phyloP scores from a whole-genome alignment of 2,113 vertebrate genomes.

The Pyxicephalus adspersus region DNA sequence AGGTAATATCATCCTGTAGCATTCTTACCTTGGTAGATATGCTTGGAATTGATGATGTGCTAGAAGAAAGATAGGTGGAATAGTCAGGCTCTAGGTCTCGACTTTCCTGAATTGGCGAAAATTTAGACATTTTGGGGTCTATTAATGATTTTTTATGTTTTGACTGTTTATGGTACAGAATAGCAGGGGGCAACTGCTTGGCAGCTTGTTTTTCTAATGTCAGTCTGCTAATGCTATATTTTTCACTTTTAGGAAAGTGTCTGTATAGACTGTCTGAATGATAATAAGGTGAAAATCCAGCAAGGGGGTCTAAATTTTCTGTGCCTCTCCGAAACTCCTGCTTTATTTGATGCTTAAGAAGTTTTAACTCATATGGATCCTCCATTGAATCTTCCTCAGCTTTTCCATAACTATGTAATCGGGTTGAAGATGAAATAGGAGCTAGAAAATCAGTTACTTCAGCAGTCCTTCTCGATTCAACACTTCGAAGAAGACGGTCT shows the following conservation, averaged over 20 bases:
- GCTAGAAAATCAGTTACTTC: slow-evolving; percentile 93
- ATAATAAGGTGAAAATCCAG: slow-evolving; percentile 90
- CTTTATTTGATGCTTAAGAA: slow-evolving; percentile 97
- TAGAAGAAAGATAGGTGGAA: slow-evolving; percentile 87
- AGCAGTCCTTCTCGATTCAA: slow-evolving; percentile 85
- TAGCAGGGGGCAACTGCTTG: slow-evolving; percentile 93
- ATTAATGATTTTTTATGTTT: slow-evolving; percentile 94
- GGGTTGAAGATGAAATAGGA: slow-evolving; percentile 81
- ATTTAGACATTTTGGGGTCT: slow-evolving; percentile 94
- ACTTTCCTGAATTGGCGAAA: slow-evolving; percentile 95
- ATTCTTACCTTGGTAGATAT: slow-evolving; percentile 90
- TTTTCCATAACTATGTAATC: slow-evolving; percentile 90
- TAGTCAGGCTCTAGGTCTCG: slow-evolving; percentile 93
- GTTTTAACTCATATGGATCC: slow-evolving; percentile 95
- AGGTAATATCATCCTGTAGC: slow-evolving; percentile 96
- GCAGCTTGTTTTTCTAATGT: slow-evolving; percentile 98
- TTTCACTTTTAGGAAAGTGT: slow-evolving; percentile 95
- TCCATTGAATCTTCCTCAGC: slow-evolving; percentile 96
- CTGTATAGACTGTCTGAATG: slow-evolving; percentile 87
- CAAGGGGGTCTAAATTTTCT: slow-evolving; percentile 90
- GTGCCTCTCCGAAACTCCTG: slow-evolving; percentile 95
- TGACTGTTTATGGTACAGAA: slow-evolving; percentile 95
- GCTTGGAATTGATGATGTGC: slow-evolving; percentile 86
- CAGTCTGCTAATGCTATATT: slow-evolving; percentile 95
- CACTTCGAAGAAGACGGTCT: slow-evolving; percentile 86